Conservation (phyloP, 2,888 invertebrate genomes). For the Schrankia costaestrigalis region DNA sequence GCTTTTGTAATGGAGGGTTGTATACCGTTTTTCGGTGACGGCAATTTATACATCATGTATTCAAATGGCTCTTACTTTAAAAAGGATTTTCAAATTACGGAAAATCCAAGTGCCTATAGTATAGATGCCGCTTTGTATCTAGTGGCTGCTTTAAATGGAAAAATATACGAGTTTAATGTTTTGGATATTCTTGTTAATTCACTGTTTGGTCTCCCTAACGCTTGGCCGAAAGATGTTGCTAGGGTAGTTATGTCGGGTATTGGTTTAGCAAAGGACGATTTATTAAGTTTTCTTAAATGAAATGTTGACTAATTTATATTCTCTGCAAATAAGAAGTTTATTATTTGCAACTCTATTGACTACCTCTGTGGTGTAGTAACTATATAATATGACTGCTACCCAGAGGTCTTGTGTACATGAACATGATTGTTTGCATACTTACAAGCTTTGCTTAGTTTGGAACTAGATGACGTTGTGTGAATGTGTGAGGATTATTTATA, state of each 20-base stretch:
- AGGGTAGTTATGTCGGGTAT: constrained; percentile 54
- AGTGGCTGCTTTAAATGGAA: constrained; percentile 56
- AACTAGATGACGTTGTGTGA: too few relatives aligned
- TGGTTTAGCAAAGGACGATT: constrained; percentile 40
- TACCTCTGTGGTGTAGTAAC: too few relatives aligned
- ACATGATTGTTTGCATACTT: too few relatives aligned
- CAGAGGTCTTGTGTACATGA: too few relatives aligned
- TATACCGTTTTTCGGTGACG: constrained; percentile 58
- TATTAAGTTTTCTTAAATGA: constrained; percentile 29
- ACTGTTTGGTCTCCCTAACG: constrained; percentile 44
- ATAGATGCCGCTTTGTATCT: constrained; percentile 58
- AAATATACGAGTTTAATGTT: constrained; percentile 62
- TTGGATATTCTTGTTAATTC: constrained; percentile 56
- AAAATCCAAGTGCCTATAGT: constrained; percentile 53
- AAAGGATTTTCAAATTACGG: constrained; percentile 48
- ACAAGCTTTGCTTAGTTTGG: too few relatives aligned
- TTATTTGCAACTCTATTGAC: too few relatives aligned
- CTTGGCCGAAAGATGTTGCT: constrained; percentile 44
- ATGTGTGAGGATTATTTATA: too few relatives aligned
- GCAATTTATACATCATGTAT: constrained; percentile 46
- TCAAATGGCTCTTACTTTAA: constrained; percentile 52
- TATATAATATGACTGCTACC: too few relatives aligned
- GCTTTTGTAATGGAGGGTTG: constrained; percentile 60
- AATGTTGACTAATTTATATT: too few relatives aligned
- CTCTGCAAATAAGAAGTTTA: too few relatives aligned